phyloP scores from a whole-genome alignment of 2,888 invertebrate species.

The Bhutanitis thaidina region DNA sequence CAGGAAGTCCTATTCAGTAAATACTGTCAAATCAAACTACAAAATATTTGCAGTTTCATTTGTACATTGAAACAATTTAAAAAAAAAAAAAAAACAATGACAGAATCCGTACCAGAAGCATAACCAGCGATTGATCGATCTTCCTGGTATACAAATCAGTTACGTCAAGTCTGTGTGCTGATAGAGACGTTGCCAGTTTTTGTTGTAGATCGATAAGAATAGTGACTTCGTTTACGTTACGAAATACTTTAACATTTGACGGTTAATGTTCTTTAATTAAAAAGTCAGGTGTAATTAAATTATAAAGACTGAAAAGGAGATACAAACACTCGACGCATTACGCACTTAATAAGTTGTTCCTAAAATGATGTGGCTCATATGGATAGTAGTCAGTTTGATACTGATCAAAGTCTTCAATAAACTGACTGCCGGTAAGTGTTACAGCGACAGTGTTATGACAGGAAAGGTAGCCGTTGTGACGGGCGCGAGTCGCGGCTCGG shows the following conservation, averaged over 20 bases:
- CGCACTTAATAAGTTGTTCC: too few species aligned
- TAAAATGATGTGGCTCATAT: slow-evolving; percentile 48
- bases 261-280: too few species aligned
- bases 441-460: slow-evolving; percentile 56
- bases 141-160: not conserved
- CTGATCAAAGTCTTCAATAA: slow-evolving; percentile 58
- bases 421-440: slow-evolving; percentile 57
- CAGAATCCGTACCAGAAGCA: not conserved
- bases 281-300: too few species aligned
- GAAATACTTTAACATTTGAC: too few species aligned
- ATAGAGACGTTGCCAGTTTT: slow-evolving; percentile 1
- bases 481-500: slow-evolving; percentile 91
- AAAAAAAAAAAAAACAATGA: not conserved
- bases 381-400: slow-evolving; percentile 42
- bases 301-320: too few species aligned
- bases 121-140: not conserved
- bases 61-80: too few species aligned
- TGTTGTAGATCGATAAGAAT: too few species aligned
- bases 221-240: not conserved
- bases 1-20: too few species aligned
- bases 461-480: slow-evolving; percentile 88
- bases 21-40: too few species aligned
- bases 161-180: not conserved
- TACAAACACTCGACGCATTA: too few species aligned
- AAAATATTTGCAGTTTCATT: too few species aligned